Conservation (phyloP, 2,797 vertebrate genomes). For the Sus cebifrons region DNA sequence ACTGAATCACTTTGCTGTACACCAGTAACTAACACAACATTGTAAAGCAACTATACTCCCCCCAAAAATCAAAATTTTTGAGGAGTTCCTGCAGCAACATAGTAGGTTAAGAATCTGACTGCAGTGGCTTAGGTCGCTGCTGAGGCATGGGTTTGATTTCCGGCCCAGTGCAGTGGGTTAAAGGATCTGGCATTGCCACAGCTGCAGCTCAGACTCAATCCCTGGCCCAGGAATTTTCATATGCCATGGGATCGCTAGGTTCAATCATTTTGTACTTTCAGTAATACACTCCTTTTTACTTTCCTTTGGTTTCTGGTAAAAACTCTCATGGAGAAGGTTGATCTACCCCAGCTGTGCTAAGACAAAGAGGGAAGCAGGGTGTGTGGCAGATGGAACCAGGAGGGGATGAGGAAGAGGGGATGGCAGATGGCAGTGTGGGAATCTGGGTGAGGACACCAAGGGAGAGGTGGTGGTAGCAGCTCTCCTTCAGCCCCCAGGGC, state of each 20-base stretch:
- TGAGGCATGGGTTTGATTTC: too few species aligned
- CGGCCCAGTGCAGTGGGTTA: too few species aligned
- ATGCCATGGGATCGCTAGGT: background rate
- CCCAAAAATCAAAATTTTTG: background rate
- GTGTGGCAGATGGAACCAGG: background rate
- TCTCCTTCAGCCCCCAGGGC: background rate
- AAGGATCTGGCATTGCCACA: too few species aligned
- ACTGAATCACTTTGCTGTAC: background rate
- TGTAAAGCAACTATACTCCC: background rate
- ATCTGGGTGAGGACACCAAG: background rate
- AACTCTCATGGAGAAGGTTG: conserved; percentile 16
- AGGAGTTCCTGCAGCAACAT: too few species aligned
- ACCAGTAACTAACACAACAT: background rate
- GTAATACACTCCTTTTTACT: conserved; percentile 58
- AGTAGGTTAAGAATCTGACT: too few species aligned
- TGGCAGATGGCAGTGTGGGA: background rate
- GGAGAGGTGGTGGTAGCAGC: background rate
- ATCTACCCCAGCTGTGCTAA: conserved; percentile 30
- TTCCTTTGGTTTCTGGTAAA: conserved; percentile 66
- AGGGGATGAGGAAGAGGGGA: background rate
- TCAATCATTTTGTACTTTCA: conserved; percentile 44
- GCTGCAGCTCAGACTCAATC: too few species aligned
- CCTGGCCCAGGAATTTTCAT: too few species aligned
- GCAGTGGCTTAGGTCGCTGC: too few species aligned
- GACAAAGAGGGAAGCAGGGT: background rate